Percentiles rank a stretch among this genome's conserved stretches.
Conservation (phyloP, 2,888 invertebrate genomes). For the Harpalus rubripes region DNA sequence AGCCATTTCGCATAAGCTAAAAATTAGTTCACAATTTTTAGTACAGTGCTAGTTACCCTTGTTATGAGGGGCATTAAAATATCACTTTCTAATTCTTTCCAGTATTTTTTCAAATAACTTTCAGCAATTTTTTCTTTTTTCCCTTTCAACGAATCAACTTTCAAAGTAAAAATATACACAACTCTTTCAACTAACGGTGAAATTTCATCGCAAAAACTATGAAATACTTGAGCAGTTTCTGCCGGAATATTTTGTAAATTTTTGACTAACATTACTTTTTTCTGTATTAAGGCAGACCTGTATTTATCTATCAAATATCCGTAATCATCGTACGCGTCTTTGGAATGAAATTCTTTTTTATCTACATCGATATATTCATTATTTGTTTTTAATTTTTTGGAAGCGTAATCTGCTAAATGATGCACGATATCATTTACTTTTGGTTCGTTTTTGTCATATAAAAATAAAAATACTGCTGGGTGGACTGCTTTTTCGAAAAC, state of each 20-base stretch:
- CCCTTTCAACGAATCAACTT: slow-evolving; percentile 71
- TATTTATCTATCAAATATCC: slow-evolving; percentile 62
- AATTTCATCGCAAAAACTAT: slow-evolving; percentile 80
- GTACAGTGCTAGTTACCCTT: slow-evolving; percentile 76
- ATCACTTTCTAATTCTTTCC: slow-evolving; percentile 76
- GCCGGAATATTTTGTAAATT: slow-evolving; percentile 75
- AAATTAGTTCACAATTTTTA: slow-evolving; percentile 71
- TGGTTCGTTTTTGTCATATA: slow-evolving; percentile 32
- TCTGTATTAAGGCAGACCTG: slow-evolving; percentile 17
- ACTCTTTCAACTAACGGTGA: slow-evolving; percentile 77
- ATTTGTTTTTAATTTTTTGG: slow-evolving; percentile 21
- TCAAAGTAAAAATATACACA: slow-evolving; percentile 77
- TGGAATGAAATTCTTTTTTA: slow-evolving; percentile 20
- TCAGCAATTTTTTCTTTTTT: slow-evolving; percentile 73
- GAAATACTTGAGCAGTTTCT: slow-evolving; percentile 78
- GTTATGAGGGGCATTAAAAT: slow-evolving; percentile 77
- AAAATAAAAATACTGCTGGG: slow-evolving; percentile 62
- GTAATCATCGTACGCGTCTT: slow-evolving; percentile 46
- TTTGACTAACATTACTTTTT: slow-evolving; percentile 74
- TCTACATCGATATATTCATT: slow-evolving; percentile 39
- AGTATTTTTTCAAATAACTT: slow-evolving; percentile 73
- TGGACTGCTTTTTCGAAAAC: slow-evolving; percentile 25
- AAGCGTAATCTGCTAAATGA: slow-evolving; percentile 50
- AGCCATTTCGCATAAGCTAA: no score
- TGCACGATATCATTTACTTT: slow-evolving; percentile 35